phyloP scores from a whole-genome alignment of 2,797 vertebrate genomes.

The Squalus acanthias region DNA sequence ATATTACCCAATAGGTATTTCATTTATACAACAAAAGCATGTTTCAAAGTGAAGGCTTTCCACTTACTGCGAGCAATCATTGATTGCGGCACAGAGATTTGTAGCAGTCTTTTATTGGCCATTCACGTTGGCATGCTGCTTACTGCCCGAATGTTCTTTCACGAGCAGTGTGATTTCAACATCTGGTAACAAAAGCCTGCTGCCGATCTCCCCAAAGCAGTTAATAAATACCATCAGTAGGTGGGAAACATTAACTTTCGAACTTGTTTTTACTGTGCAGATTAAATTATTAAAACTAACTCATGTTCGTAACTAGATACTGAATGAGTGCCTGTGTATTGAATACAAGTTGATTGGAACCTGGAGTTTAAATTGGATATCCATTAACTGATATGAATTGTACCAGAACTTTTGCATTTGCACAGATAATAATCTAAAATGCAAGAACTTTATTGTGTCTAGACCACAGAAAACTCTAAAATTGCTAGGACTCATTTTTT shows the following conservation, averaged over 20 bases:
- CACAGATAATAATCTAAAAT: conserved; percentile 23
- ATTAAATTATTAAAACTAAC: conserved; percentile 20
- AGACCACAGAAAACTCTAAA: conserved; percentile 1
- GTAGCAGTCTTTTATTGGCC: not conserved
- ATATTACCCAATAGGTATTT: not conserved
- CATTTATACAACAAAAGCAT: not conserved
- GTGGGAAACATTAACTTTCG: conserved; percentile 25
- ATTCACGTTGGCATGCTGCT: not conserved
- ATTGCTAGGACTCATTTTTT: not conserved
- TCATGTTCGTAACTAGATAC: conserved; percentile 19
- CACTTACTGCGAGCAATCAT: not conserved
- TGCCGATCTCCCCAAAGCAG: conserved; percentile 7
- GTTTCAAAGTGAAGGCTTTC: not conserved
- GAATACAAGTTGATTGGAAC: not conserved
- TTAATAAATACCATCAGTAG: conserved; percentile 35
- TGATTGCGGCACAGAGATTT: not conserved
- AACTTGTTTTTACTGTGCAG: not conserved
- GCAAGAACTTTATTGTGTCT: not conserved
- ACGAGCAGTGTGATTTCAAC: conserved; percentile 18
- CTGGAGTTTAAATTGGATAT: conserved; percentile 17
- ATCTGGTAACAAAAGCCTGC: conserved; percentile 11
- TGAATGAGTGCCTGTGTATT: not conserved
- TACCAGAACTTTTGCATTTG: conserved; percentile 1
- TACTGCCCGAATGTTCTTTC: not conserved
- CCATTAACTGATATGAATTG: conserved; percentile 8